Evolutionary conservation across 2,888 invertebrate genomes (phyloP).

Genomic region (Ochlodes sylvanus): DNA sequence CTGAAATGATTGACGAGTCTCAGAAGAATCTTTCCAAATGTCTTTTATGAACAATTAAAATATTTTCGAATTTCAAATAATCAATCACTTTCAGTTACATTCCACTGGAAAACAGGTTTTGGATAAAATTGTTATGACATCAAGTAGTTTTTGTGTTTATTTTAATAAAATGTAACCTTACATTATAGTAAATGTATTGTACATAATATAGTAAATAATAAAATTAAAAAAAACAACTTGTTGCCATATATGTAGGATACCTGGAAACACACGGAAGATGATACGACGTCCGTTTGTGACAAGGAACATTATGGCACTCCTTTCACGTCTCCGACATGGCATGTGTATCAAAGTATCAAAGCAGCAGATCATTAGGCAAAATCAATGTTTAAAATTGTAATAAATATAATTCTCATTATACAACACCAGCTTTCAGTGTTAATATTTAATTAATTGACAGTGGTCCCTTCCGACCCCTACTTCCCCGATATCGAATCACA

Average conservation of each 20-base stretch:
- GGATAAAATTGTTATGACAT: slow-evolving; percentile 44
- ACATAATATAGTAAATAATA: no score
- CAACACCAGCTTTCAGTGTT: no score
- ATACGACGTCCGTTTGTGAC: slow-evolving; percentile 65
- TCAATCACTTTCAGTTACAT: slow-evolving; percentile 60
- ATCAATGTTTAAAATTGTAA: not conserved
- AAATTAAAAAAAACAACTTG: slow-evolving; percentile 52
- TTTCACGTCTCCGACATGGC: slow-evolving; percentile 57
- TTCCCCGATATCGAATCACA: slow-evolving; percentile 42
- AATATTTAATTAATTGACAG: not conserved
- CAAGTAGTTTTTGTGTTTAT: slow-evolving; percentile 37
- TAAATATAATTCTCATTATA: not conserved
- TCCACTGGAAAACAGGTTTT: slow-evolving; percentile 59
- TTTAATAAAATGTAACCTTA: not conserved
- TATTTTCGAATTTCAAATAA: slow-evolving; percentile 19
- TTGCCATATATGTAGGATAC: slow-evolving; percentile 73
- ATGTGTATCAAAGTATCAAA: slow-evolving; percentile 18
- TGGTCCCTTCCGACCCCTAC: slow-evolving; percentile 22
- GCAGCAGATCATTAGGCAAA: slow-evolving; percentile 15
- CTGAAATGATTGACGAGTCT: slow-evolving; percentile 39
- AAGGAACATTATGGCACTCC: slow-evolving; percentile 61
- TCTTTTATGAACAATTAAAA: not conserved
- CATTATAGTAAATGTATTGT: no score
- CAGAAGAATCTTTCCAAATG: not conserved
- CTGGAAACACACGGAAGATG: slow-evolving; percentile 79